These are phyloP conservation scores for Podotricha telesiphe DNA, from an alignment of 2,888 invertebrate genomes.

Conservation along the genomic window DNA sequence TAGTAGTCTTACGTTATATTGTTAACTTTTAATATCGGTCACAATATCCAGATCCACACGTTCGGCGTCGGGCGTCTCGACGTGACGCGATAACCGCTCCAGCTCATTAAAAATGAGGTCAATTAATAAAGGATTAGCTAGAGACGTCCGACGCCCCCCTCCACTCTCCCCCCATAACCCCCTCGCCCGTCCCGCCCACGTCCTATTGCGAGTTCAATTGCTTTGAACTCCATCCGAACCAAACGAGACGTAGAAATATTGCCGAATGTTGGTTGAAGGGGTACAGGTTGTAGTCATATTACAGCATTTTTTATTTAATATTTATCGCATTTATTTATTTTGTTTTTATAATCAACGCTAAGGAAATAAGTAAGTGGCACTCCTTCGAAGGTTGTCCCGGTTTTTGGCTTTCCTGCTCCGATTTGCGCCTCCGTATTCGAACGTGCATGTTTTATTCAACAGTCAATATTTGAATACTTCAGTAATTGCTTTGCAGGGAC, in stretches of 20 bases:
- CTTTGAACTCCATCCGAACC: conserved; percentile 66
- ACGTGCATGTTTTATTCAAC: conserved; percentile 73
- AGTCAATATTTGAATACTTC: conserved; percentile 63
- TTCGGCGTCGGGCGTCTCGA: conserved; percentile 66
- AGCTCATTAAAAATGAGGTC: conserved; percentile 75
- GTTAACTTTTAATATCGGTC: conserved; percentile 50
- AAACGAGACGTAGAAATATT: conserved; percentile 70
- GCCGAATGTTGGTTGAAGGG: conserved; percentile 81
- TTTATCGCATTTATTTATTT: conserved; percentile 82
- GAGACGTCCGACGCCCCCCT: conserved; percentile 68
- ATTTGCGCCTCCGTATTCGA: conserved; percentile 60
- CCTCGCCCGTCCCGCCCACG: conserved; percentile 43
- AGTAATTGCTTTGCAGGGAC: conserved; percentile 74
- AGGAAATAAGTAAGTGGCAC: conserved; percentile 72
- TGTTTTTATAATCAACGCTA: conserved; percentile 70
- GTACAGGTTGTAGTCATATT: conserved; percentile 81
- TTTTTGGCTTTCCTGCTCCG: conserved; percentile 82
- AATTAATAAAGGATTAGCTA: conserved; percentile 76
- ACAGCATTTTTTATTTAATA: conserved; percentile 71
- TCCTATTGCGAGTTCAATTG: conserved; percentile 71
- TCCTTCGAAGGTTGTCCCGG: conserved; percentile 85
- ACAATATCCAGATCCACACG: conserved; percentile 52
- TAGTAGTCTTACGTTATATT: conserved; percentile 6
- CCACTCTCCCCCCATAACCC: conserved; percentile 48
- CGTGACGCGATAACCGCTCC: conserved; percentile 54